phyloP scores from a whole-genome alignment of 2,888 invertebrate genomes.

The Drosophila lacicola region DNA sequence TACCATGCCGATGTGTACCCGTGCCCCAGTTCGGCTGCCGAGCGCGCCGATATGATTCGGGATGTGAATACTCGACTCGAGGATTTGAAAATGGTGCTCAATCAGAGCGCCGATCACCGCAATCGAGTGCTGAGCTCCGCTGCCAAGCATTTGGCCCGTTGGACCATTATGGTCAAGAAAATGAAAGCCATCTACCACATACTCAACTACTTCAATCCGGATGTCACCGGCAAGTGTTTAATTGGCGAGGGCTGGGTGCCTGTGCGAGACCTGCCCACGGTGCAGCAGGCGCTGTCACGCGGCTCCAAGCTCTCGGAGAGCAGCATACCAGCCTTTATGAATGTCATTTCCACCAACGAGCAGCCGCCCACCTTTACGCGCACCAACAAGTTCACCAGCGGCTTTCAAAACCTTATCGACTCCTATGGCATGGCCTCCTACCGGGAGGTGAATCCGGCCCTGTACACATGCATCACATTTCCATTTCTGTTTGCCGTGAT shows the following conservation, averaged over 20 bases:
- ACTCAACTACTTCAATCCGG: conserved; percentile 95
- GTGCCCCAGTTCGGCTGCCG: conserved; percentile 92
- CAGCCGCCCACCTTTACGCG: conserved; percentile 96
- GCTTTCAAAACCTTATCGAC: conserved; percentile 97
- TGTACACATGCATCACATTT: conserved; percentile 95
- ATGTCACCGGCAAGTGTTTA: conserved; percentile 94
- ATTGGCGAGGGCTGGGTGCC: conserved; percentile 97
- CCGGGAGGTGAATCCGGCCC: conserved; percentile 95
- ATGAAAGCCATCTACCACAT: conserved; percentile 98
- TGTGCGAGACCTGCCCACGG: conserved; percentile 88
- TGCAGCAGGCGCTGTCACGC: conserved; percentile 91
- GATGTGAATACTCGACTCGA: conserved; percentile 93
- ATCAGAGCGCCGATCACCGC: conserved; percentile 93
- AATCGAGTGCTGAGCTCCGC: conserved; percentile 92
- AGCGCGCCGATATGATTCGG: conserved; percentile 92
- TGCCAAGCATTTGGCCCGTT: conserved; percentile 92
- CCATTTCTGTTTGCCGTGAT: conserved; percentile 98
- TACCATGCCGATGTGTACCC: conserved; percentile 95
- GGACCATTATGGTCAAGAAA: conserved; percentile 93
- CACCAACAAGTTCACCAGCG: conserved; percentile 95
- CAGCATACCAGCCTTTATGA: conserved; percentile 96
- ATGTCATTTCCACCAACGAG: conserved; percentile 92
- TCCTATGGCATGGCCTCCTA: conserved; percentile 97
- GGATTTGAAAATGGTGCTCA: conserved; percentile 91
- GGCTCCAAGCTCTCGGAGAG: conserved; percentile 94